These are phyloP conservation scores for Mesoclemmys tuberculata DNA, from an alignment of 2,113 vertebrate species.

Conservation along the genomic window DNA sequence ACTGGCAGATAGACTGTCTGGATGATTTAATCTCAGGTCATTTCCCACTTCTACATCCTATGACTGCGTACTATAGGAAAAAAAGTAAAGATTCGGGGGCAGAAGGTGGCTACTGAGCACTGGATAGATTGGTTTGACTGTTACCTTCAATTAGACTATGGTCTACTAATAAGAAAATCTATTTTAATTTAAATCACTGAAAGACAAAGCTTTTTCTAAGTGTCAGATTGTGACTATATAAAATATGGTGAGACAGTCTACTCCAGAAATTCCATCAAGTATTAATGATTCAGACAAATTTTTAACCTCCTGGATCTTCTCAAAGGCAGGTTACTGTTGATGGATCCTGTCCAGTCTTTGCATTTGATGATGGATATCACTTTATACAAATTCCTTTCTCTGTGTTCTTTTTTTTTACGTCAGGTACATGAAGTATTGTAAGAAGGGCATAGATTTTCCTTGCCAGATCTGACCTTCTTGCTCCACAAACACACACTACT, in stretches of 20 bases:
- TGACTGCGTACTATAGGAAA: not conserved
- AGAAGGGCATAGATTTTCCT: not conserved
- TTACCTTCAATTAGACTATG: not conserved
- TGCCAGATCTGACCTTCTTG: not conserved
- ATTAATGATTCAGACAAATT: not conserved
- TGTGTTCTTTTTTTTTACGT: not conserved
- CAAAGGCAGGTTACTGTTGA: not conserved
- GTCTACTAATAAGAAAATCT: not conserved
- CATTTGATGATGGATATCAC: not conserved
- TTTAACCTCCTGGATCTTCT: not conserved
- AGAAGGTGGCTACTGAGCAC: not conserved
- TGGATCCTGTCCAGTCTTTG: not conserved
- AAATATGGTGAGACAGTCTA: not conserved
- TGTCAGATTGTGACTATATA: not conserved
- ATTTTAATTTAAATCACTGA: not conserved
- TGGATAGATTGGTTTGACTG: not conserved
- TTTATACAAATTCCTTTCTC: not conserved
- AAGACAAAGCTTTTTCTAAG: not conserved
- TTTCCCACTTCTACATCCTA: slow-evolving; percentile 7
- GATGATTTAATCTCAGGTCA: slow-evolving; percentile 24
- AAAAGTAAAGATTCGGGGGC: accelerated
- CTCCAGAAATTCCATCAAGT: not conserved
- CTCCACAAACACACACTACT: not conserved
- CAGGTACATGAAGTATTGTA: not conserved
- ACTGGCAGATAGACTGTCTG: not conserved